phyloP scores from a whole-genome alignment of 23 tunicate species.

The Trididemnum miniatum region DNA sequence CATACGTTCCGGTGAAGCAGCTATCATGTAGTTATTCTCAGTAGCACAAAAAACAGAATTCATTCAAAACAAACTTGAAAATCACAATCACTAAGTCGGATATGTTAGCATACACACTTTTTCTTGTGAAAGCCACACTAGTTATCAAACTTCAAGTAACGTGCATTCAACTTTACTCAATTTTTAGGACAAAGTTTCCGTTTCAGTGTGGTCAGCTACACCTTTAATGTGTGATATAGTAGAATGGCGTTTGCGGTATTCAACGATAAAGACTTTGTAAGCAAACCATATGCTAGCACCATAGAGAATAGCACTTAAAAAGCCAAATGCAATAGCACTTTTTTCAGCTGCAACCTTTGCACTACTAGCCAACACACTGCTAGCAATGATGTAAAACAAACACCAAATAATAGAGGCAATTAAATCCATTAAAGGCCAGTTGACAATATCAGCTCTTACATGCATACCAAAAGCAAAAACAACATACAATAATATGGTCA shows the following conservation, averaged over 20 bases:
- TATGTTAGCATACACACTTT: too few species aligned
- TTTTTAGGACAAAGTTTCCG: slow-evolving; percentile 33
- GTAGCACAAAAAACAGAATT: too few species aligned
- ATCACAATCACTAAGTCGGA: too few species aligned
- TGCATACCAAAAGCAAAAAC: slow-evolving; percentile 44
- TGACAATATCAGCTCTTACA: slow-evolving; percentile 36
- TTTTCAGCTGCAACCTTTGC: slow-evolving; percentile 22
- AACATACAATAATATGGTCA: slow-evolving; percentile 34
- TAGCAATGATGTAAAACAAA: slow-evolving; percentile 40
- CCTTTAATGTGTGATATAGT: slow-evolving; percentile 58
- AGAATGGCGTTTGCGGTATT: slow-evolving; percentile 45
- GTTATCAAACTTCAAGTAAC: too few species aligned
- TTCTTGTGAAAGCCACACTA: too few species aligned
- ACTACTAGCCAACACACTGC: slow-evolving; percentile 40
- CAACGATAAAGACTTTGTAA: slow-evolving; percentile 46
- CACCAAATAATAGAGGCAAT: slow-evolving; percentile 12
- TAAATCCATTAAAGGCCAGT: slow-evolving; percentile 67
- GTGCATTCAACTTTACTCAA: too few species aligned
- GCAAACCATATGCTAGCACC: slow-evolving; percentile 59
- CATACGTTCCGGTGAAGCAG: too few species aligned
- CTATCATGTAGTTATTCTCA: too few species aligned
- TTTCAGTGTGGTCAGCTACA: slow-evolving; percentile 39
- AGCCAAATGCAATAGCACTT: slow-evolving; percentile 68
- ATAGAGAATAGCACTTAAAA: slow-evolving; percentile 32
- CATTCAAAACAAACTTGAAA: too few species aligned